phyloP scores from a whole-genome alignment of 2,113 vertebrate genomes.

The Sprattus sprattus region DNA sequence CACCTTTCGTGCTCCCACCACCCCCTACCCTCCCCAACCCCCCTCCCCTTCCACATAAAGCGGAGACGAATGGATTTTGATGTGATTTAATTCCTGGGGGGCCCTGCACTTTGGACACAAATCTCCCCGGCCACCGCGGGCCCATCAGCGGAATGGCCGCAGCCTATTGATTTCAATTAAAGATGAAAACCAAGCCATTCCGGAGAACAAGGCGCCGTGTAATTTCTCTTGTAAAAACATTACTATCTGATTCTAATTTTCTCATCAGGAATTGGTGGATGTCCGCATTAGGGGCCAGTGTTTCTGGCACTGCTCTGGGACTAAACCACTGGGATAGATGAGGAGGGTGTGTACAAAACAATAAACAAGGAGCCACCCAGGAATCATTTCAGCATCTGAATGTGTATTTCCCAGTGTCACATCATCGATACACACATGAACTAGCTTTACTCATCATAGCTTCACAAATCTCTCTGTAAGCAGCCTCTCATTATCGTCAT shows the following conservation, averaged over 20 bases:
- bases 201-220: slow-evolving; percentile 54
- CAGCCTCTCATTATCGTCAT: not conserved
- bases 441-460: not conserved
- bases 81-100: slow-evolving; percentile 29
- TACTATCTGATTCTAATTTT: slow-evolving; percentile 11
- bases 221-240: slow-evolving; percentile 46
- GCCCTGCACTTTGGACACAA: slow-evolving; percentile 8
- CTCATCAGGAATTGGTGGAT: slow-evolving; percentile 25
- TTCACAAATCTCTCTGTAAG: not conserved
- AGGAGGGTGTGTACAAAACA: not conserved
- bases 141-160: slow-evolving; percentile 25
- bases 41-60: not conserved
- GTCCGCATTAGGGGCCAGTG: not conserved
- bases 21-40: slow-evolving; percentile 13
- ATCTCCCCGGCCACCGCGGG: not conserved
- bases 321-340: not conserved
- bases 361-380: not conserved
- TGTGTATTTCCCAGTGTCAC: not conserved
- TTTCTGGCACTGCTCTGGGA: not conserved
- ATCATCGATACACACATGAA: not conserved
- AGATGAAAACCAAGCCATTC: slow-evolving; percentile 36
- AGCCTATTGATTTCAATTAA: slow-evolving; percentile 42
- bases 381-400: not conserved
- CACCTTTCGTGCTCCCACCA: slow-evolving; percentile 16
- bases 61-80: slow-evolving; percentile 30